Evolutionary conservation across 2,113 vertebrate genomes (phyloP).

Genomic region (Ursus arctos): DNA sequence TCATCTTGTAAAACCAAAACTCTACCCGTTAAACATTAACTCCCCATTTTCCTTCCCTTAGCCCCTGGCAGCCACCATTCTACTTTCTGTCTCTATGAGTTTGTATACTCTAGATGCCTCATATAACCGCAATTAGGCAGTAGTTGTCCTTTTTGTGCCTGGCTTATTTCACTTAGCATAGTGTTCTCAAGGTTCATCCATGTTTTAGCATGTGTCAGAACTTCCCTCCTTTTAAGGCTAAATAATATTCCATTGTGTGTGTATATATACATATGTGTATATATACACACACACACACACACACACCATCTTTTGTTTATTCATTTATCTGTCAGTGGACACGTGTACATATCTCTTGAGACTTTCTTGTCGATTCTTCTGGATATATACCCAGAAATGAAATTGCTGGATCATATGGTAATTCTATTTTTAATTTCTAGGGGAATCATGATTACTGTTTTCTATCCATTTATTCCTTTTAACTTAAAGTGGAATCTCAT

Average conservation of each 20-base stretch:
- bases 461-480: slow-evolving; percentile 22
- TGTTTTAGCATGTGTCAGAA: not conserved
- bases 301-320: not conserved
- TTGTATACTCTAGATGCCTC: not conserved
- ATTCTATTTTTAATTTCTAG: slow-evolving; percentile 52
- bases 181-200: not conserved
- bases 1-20: not conserved
- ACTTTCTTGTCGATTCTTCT: not conserved
- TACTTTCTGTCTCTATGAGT: not conserved
- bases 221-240: not conserved
- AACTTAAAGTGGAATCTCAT: slow-evolving; percentile 25
- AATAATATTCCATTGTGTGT: not conserved
- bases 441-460: not conserved
- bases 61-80: not conserved
- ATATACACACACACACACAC: no score
- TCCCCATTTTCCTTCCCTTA: not conserved
- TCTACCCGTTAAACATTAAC: not conserved
- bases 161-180: not conserved
- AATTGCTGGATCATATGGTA: not conserved
- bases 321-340: not conserved
- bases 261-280: not conserved
- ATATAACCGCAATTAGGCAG: not conserved
- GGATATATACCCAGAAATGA: not conserved
- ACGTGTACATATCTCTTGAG: not conserved
- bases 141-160: not conserved